These are phyloP conservation scores for Tillus elongatus DNA, from an alignment of 2,888 invertebrate genomes.

Conservation along the genomic window DNA sequence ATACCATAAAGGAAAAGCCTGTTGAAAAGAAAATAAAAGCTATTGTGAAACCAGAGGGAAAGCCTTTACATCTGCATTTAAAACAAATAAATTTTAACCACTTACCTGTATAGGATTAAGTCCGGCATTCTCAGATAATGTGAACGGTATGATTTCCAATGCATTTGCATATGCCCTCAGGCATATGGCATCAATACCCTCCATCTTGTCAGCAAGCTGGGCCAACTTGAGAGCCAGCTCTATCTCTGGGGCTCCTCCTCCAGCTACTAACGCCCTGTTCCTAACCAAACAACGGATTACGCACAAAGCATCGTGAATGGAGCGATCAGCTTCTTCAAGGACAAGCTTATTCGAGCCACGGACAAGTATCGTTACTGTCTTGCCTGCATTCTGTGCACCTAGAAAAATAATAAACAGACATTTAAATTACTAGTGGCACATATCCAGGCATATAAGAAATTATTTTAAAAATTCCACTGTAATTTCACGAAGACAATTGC, in stretches of 20 bases:
- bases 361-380: slow-evolving; percentile 86
- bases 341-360: slow-evolving; percentile 81
- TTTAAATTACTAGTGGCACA: slow-evolving; percentile 13
- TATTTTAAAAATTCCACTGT: too few species aligned
- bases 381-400: slow-evolving; percentile 69
- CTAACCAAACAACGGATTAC: slow-evolving; percentile 95
- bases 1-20: too few species aligned
- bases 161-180: slow-evolving; percentile 93
- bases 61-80: too few species aligned
- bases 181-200: slow-evolving; percentile 92
- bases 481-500: too few species aligned
- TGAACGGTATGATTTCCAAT: slow-evolving; percentile 86
- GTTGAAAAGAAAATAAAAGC: too few species aligned
- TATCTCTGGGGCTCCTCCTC: slow-evolving; percentile 97
- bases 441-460: too few species aligned
- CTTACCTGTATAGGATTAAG: slow-evolving; percentile 40
- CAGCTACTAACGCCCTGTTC: slow-evolving; percentile 82
- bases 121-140: slow-evolving; percentile 79
- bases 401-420: too few species aligned
- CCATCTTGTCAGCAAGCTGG: slow-evolving; percentile 69
- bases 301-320: slow-evolving; percentile 76
- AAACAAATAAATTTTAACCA: too few species aligned
- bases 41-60: too few species aligned
- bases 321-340: slow-evolving; percentile 70
- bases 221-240: slow-evolving; percentile 81